Evolutionary conservation across 2,888 invertebrate genomes (phyloP), one percentile per base, ranked within the genome.

Genomic region (Drosophila hamatofila): DNA sequence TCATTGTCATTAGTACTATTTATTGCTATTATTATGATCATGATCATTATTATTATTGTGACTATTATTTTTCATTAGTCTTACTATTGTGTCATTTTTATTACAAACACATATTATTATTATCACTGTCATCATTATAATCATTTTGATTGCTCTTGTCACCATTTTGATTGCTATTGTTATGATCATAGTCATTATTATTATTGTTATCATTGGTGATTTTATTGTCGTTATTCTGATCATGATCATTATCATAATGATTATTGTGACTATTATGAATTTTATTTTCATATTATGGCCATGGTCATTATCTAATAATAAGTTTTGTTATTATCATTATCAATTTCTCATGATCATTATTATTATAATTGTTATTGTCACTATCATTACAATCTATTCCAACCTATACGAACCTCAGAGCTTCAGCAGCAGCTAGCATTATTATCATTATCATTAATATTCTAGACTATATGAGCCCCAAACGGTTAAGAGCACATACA

Each of bases 361-460:
- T 4, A n/a, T 27, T 27, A 48, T 27, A 48, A 27, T 48, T n/a
- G 11, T n/a, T 27, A n/a, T 12, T 27, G 11, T 5, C 27, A 6
- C n/a, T 11, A 27, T 27, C 27, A 27, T 48, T n/a, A n/a, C 3
- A 27, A 27, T n/a, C n/a, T 37, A n/a, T 37, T n/a, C n/a, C 39
- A 39, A 48, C 6, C 14, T 4, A 46, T 25, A 16, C 9, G 3
- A 46, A 25, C 4, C 11, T 12, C 27, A 9, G 23, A 16, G 5
- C 25, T 25, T 46, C 3, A 46, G 25, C 9, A 46, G 4, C 25
- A 14, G 23, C 1, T 14, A 2, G 23, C 23, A 21, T 12, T 23
- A 44, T 14, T 23, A 44, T 44, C 23, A 48, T 27, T 48, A 48
- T 27, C n/a, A 48, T 27, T n/a, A 27, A n/a, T n/a, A 46, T 46